Conservation (phyloP, 2,113 vertebrate genomes). For the Capreolus pygargus region DNA sequence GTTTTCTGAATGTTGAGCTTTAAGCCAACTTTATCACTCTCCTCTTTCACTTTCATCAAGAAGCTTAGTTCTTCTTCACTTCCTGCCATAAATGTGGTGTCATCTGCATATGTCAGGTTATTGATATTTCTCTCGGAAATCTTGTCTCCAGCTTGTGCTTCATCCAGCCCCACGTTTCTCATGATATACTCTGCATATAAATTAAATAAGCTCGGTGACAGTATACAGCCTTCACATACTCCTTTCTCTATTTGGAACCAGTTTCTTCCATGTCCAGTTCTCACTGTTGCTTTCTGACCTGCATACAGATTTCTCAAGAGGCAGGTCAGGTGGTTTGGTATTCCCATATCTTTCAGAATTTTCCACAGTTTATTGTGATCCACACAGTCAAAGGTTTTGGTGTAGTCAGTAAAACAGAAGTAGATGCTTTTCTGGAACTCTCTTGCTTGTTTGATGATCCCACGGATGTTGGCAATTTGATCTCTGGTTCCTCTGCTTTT, state of each 20-base stretch:
- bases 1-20: background rate
- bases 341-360: background rate
- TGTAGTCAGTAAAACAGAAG: background rate
- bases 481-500: background rate
- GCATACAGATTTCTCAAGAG: background rate
- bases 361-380: background rate
- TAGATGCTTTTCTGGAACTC: background rate
- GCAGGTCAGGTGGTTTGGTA: background rate
- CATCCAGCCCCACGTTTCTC: background rate
- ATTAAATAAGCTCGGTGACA: background rate
- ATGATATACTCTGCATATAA: background rate
- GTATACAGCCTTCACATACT: background rate
- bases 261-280: background rate
- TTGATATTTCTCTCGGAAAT: background rate
- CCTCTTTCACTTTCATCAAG: background rate
- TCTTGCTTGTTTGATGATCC: background rate
- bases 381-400: background rate
- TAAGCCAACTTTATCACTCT: background rate
- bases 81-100: background rate
- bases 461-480: background rate
- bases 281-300: background rate
- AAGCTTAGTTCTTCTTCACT: background rate
- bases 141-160: background rate
- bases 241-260: background rate
- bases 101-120: background rate